These are phyloP conservation scores for Syngnathus acus DNA, from an alignment of 2,797 vertebrate species.

Conservation along the genomic window DNA sequence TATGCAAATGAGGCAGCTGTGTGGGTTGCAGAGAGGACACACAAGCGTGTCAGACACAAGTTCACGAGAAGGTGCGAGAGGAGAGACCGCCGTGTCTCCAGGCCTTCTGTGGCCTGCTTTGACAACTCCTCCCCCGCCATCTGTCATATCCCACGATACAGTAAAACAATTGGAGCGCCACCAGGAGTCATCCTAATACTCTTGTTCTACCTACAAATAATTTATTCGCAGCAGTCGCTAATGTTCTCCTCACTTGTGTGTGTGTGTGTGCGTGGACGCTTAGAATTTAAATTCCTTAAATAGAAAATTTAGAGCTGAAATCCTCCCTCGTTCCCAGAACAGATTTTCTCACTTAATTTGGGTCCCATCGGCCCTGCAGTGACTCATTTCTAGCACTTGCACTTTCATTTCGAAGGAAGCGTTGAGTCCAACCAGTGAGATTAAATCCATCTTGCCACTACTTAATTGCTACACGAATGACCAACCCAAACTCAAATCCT, in stretches of 20 bases:
- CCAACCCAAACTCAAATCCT: neutral
- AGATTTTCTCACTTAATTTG: slow-evolving; percentile 36
- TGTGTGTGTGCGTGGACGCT: neutral
- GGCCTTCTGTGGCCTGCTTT: slow-evolving; percentile 49
- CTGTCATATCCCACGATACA: slow-evolving; percentile 54
- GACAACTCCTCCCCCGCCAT: slow-evolving; percentile 53
- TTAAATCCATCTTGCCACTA: slow-evolving; percentile 26
- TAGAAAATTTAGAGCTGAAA: too few species aligned
- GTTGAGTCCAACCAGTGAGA: slow-evolving; percentile 29
- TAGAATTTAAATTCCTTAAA: neutral
- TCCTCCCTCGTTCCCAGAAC: slow-evolving; percentile 25
- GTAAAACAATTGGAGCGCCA: slow-evolving; percentile 22
- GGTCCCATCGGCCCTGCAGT: slow-evolving; percentile 18
- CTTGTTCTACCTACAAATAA: slow-evolving; percentile 24
- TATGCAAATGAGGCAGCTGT: slow-evolving; percentile 5
- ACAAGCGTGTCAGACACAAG: slow-evolving; percentile 13
- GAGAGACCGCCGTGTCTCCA: slow-evolving; percentile 11
- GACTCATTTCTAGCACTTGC: slow-evolving; percentile 31
- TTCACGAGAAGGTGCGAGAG: slow-evolving; percentile 14
- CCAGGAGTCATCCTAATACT: slow-evolving; percentile 23
- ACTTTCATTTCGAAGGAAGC: slow-evolving; percentile 27
- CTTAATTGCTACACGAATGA: slow-evolving; percentile 20
- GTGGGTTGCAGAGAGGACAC: slow-evolving; percentile 10
- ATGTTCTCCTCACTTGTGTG: neutral
- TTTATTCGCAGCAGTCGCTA: neutral